phyloP scores from a whole-genome alignment of 2,797 vertebrate genomes.

The Paedocypris micromegethes region DNA sequence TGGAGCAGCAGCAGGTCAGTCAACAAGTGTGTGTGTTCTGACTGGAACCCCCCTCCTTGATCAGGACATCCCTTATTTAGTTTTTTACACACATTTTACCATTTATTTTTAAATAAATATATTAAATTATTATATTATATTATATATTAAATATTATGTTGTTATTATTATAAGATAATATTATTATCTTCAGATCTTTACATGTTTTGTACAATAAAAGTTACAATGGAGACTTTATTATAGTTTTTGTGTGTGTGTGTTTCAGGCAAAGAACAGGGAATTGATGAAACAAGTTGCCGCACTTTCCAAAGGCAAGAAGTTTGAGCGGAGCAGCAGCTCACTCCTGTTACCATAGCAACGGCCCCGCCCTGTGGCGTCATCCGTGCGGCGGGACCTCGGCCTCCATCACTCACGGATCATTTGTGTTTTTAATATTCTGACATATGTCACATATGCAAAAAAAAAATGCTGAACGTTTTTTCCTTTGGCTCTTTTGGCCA shows the following conservation, averaged over 20 bases:
- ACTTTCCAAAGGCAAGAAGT: slow-evolving; percentile 98
- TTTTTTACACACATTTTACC: too few species aligned
- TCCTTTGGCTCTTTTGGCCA: slow-evolving; percentile 13
- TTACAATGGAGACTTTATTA: too few species aligned
- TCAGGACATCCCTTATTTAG: too few species aligned
- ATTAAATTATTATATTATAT: too few species aligned
- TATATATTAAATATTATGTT: too few species aligned
- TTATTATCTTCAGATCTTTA: too few species aligned
- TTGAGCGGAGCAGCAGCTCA: slow-evolving; percentile 89
- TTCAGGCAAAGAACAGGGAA: slow-evolving; percentile 93
- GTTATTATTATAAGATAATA: too few species aligned
- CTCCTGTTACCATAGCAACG: slow-evolving; percentile 85
- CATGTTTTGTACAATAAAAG: too few species aligned
- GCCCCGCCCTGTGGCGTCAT: slow-evolving; percentile 55
- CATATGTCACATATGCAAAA: slow-evolving; percentile 35
- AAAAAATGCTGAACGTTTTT: slow-evolving; percentile 12
- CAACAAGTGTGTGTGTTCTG: too few species aligned
- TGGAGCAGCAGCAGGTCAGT: slow-evolving; percentile 91
- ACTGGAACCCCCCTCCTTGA: too few species aligned
- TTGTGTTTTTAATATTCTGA: slow-evolving; percentile 35
- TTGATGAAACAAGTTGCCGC: slow-evolving; percentile 97
- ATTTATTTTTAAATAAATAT: too few species aligned
- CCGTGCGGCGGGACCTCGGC: slow-evolving; percentile 74
- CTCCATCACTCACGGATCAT: slow-evolving; percentile 20
- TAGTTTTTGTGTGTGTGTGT: too few species aligned